Conservation (phyloP, 2,797 vertebrate genomes). For the Neomorphus geoffroyi region DNA sequence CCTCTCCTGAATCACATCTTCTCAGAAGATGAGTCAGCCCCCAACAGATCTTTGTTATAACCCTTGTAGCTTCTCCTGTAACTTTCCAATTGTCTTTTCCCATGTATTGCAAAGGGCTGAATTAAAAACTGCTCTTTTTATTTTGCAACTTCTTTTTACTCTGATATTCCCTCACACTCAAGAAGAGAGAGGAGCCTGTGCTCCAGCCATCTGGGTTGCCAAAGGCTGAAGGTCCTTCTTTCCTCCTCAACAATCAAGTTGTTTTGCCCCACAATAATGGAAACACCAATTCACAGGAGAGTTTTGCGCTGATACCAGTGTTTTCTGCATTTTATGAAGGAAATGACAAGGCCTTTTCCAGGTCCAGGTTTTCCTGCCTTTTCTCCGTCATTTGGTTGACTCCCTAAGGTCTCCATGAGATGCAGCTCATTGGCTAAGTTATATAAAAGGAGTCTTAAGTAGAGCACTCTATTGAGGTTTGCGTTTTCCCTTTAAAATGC, state of each 20-base stretch:
- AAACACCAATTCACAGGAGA: neutral
- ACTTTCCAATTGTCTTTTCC: neutral
- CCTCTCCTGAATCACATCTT: neutral
- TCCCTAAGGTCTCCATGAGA: neutral
- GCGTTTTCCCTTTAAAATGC: constrained; percentile 62
- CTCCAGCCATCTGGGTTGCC: neutral
- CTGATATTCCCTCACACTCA: fast-evolving
- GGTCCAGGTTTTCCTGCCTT: neutral
- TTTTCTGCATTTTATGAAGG: neutral
- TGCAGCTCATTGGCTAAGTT: neutral
- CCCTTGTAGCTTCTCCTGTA: neutral
- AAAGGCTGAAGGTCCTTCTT: neutral
- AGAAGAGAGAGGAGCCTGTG: neutral
- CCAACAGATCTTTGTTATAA: neutral
- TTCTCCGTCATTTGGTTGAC: neutral
- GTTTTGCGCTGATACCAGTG: neutral
- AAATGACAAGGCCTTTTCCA: neutral
- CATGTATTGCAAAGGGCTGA: neutral
- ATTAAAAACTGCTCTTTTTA: neutral
- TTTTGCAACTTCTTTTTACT: neutral
- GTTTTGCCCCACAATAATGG: neutral
- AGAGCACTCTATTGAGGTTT: constrained; percentile 17
- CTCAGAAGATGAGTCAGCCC: neutral
- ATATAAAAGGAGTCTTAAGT: constrained; percentile 24
- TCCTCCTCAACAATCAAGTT: neutral